Conservation (phyloP, 1,140 invertebrate species). For the Temnothorax curvispinosus region DNA sequence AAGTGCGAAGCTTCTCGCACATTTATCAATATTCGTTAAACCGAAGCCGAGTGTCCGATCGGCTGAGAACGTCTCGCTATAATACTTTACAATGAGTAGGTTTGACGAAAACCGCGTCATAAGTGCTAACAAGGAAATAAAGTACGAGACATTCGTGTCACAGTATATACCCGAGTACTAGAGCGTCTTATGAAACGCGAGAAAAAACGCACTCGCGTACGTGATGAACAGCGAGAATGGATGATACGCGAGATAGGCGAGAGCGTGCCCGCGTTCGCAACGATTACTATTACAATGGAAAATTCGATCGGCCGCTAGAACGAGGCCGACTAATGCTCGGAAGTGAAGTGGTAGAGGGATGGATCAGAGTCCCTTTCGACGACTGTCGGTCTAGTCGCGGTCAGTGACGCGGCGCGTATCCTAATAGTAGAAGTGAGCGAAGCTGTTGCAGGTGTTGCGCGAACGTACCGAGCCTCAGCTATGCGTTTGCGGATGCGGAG, state of each 20-base stretch:
- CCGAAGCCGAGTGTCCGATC: slow-evolving; percentile 37
- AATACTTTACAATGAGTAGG: slow-evolving; percentile 56
- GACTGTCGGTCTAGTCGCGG: slow-evolving; percentile 19
- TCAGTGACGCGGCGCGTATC: slow-evolving; percentile 21
- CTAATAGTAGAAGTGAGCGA: slow-evolving; percentile 85
- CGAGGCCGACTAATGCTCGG: slow-evolving; percentile 70
- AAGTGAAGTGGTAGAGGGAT: slow-evolving; percentile 38
- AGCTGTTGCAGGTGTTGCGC: slow-evolving; percentile 85
- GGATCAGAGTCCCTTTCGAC: slow-evolving; percentile 26
- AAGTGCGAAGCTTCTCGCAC: slow-evolving; percentile 1
- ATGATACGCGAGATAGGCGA: slow-evolving; percentile 26
- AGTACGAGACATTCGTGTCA: slow-evolving; percentile 44
- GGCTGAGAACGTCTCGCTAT: slow-evolving; percentile 15
- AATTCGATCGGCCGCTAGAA: slow-evolving; percentile 71
- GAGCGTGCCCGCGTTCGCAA: slow-evolving; percentile 17
- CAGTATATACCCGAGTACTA: slow-evolving; percentile 26
- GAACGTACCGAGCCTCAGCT: slow-evolving; percentile 85
- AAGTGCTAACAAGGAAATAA: slow-evolving; percentile 15
- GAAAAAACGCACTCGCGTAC: slow-evolving; percentile 24
- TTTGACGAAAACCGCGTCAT: slow-evolving; percentile 17
- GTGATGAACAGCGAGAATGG: slow-evolving; percentile 36
- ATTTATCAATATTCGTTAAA: slow-evolving; percentile 18
- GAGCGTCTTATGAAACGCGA: slow-evolving; percentile 43
- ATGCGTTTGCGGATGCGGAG: slow-evolving; percentile 80
- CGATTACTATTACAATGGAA: slow-evolving; percentile 55